Conservation (phyloP, 1,140 invertebrate genomes). For the Zaprionus vittiger region DNA sequence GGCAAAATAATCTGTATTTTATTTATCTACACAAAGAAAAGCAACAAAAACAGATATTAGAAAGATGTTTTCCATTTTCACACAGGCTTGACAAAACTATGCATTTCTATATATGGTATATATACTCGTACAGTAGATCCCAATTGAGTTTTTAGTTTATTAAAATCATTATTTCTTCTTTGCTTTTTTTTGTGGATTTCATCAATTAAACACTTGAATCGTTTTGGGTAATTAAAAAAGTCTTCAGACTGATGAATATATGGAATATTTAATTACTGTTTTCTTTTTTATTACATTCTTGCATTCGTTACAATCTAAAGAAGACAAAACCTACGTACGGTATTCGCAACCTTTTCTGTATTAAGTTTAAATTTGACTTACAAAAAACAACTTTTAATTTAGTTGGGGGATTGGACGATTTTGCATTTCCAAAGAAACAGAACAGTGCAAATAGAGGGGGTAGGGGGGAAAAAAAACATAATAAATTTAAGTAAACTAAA, state of each 20-base stretch:
- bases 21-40: neutral
- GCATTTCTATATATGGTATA: neutral
- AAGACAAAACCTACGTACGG: neutral
- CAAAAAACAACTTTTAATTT: constrained; percentile 3
- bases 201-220: too few relatives aligned
- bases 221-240: neutral
- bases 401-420: constrained; percentile 6
- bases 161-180: neutral
- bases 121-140: neutral
- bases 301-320: neutral
- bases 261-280: constrained; percentile 13
- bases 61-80: neutral
- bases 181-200: too few relatives aligned
- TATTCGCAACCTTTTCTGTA: neutral
- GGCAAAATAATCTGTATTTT: neutral
- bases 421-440: constrained; percentile 1
- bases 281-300: neutral
- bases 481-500: neutral
- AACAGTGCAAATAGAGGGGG: neutral
- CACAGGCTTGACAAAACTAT: neutral
- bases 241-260: neutral
- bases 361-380: constrained; percentile 4
- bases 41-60: neutral
- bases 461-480: neutral
- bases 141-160: neutral